These are phyloP conservation scores for Pocillopora damicornis DNA, from an alignment of 64 coral and sea anemone species.

Conservation along the genomic window DNA sequence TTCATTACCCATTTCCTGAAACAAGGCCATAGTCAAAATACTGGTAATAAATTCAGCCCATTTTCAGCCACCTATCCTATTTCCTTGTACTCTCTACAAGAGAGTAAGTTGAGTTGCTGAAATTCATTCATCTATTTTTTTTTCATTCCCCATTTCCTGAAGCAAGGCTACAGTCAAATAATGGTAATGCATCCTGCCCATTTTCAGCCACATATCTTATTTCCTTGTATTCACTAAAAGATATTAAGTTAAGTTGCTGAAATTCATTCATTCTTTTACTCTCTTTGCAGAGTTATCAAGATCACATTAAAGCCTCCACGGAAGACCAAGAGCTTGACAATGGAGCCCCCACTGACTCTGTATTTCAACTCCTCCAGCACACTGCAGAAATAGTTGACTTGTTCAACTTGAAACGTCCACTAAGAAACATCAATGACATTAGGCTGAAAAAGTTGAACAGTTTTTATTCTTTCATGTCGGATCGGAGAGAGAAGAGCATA, in stretches of 20 bases:
- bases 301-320: background rate
- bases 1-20: no score
- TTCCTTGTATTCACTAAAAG: background rate
- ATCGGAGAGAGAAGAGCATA: background rate
- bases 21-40: no score
- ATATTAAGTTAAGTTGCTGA: background rate
- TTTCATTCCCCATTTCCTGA: no score
- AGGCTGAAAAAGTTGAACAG: slow-evolving; percentile 8
- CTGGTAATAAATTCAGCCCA: no score
- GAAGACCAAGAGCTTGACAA: background rate
- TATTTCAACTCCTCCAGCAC: slow-evolving; percentile 3
- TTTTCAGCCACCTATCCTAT: no score
- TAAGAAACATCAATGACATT: background rate
- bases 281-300: slow-evolving; percentile 5
- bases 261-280: background rate
- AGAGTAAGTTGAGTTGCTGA: no score
- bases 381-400: slow-evolving; percentile 22
- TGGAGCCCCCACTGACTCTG: slow-evolving; percentile 5
- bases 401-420: slow-evolving; percentile 9
- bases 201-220: background rate
- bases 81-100: no score
- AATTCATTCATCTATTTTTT: no score
- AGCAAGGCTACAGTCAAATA: no score
- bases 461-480: slow-evolving; percentile 5
- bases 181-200: no score